A percentile compares a stretch with the other conserved stretches of the same genome.
Evolutionary conservation across 2,797 vertebrate species (phyloP).

Genomic region (Schizopygopsis pylzovi): DNA sequence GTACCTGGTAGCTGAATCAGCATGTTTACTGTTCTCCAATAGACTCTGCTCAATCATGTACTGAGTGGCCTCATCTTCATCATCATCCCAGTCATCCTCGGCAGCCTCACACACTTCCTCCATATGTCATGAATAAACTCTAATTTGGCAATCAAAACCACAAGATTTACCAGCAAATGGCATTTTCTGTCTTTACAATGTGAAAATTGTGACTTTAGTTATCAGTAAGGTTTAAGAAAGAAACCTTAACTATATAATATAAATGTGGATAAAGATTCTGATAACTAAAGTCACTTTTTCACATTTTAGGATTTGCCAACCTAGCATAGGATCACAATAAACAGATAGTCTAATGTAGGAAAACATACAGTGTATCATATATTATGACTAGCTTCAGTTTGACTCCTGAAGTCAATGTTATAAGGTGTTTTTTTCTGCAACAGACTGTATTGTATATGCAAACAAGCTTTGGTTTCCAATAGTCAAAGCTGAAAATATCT

Average conservation of each 20-base stretch:
- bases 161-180: neutral
- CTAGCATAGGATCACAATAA: neutral
- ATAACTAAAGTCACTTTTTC: neutral
- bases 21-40: constrained; percentile 77
- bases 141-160: constrained; percentile 33
- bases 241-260: neutral
- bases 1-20: constrained; percentile 72
- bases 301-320: neutral
- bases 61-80: constrained; percentile 87
- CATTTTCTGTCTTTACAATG: neutral
- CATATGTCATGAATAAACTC: constrained; percentile 66
- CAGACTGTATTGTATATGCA: neutral
- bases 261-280: neutral
- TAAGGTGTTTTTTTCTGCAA: neutral
- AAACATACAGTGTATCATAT: neutral
- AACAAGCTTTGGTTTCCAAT: constrained; percentile 1
- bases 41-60: constrained; percentile 90
- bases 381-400: neutral
- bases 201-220: neutral
- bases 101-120: constrained; percentile 74
- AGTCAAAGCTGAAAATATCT: constrained; percentile 46
- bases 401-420: neutral
- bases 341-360: neutral
- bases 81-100: constrained; percentile 82
- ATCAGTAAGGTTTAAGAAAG: neutral